Evolutionary conservation across 2,797 vertebrate species (phyloP).

Genomic region (Fratercula arctica): DNA sequence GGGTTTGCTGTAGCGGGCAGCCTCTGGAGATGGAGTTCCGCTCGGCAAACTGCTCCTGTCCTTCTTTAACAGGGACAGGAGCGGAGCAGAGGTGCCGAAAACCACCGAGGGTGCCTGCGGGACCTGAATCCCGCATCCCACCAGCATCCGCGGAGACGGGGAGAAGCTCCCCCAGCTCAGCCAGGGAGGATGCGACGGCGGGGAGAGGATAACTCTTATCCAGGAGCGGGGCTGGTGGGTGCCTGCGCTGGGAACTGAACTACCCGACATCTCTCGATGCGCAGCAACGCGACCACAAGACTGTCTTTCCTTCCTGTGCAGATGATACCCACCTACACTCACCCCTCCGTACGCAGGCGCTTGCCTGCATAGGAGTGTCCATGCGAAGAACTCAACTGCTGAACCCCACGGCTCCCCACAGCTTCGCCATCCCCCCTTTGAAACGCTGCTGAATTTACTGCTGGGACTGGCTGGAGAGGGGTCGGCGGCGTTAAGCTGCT

Average conservation of each 20-base stretch:
- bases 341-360: background rate
- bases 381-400: background rate
- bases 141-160: fast-evolving
- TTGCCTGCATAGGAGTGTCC: background rate
- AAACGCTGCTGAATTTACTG: background rate
- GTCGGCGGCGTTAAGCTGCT: background rate
- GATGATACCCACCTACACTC: background rate
- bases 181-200: background rate
- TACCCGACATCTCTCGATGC: fast-evolving
- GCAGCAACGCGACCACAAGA: background rate
- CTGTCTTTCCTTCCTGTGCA: constrained; percentile 49
- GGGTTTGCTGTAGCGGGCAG: background rate
- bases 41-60: background rate
- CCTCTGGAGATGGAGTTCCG: background rate
- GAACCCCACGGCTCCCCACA: background rate
- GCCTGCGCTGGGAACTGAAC: background rate
- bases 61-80: background rate
- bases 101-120: background rate
- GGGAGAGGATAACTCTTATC: fast-evolving
- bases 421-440: fast-evolving
- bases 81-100: background rate
- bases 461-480: fast-evolving
- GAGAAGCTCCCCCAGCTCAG: background rate
- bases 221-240: background rate
- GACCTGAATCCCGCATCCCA: background rate